Conservation (phyloP, 2,797 vertebrate genomes). For the Nannoperca australis region DNA sequence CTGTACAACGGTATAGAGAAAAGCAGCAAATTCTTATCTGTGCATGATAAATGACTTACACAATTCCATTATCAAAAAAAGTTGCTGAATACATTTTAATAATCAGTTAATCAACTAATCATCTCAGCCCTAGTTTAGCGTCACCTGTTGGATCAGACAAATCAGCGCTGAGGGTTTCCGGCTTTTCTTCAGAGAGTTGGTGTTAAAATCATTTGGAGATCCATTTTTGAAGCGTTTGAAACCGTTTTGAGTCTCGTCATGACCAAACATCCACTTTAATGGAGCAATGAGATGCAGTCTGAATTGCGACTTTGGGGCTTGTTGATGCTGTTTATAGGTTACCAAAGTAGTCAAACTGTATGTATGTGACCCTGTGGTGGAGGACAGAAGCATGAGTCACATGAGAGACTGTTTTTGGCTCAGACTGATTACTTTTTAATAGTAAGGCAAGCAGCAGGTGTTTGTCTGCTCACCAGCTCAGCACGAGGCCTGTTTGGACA, state of each 20-base stretch:
- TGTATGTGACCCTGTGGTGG: constrained; percentile 13
- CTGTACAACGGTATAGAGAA: neutral
- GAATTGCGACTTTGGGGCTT: neutral
- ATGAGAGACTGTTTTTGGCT: constrained; percentile 23
- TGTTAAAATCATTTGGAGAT: neutral
- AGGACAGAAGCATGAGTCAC: constrained; percentile 34
- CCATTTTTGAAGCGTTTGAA: neutral
- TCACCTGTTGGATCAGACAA: neutral
- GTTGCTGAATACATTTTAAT: too few species aligned
- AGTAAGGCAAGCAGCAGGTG: constrained; percentile 33
- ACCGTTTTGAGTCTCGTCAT: neutral
- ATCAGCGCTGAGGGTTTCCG: neutral
- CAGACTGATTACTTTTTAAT: constrained; percentile 23
- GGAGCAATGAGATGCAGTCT: neutral
- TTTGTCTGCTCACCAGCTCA: constrained; percentile 27
- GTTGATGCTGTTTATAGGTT: constrained; percentile 9
- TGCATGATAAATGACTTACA: neutral
- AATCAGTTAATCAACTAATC: neutral
- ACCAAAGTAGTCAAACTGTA: constrained; percentile 1
- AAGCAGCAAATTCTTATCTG: neutral
- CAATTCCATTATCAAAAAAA: neutral
- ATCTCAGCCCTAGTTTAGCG: neutral
- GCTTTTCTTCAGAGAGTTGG: neutral
- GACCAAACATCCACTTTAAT: neutral
- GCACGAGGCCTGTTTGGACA: constrained; percentile 1